Conservation (phyloP, 1,140 invertebrate species). For the Helicoverpa zea region DNA sequence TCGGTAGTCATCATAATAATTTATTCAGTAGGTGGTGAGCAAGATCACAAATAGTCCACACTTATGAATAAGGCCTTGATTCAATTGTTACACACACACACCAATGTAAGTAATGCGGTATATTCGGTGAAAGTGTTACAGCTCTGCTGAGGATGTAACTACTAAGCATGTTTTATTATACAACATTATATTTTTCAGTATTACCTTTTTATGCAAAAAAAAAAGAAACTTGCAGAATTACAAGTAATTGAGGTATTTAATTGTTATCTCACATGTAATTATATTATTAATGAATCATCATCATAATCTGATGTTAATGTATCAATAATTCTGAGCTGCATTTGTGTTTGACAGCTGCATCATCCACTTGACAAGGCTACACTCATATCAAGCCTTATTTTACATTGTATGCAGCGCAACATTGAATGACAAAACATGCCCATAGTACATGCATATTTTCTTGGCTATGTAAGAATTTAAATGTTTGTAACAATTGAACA, state of each 20-base stretch:
- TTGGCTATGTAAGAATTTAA: neutral
- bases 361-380: slow-evolving; percentile 8
- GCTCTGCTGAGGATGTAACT: neutral
- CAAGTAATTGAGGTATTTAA: no score
- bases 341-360: neutral
- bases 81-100: slow-evolving; percentile 87
- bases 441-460: neutral
- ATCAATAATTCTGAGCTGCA: neutral
- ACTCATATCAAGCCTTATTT: slow-evolving; percentile 9
- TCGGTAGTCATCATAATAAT: slow-evolving; percentile 35
- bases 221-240: no score
- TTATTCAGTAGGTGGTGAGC: slow-evolving; percentile 51
- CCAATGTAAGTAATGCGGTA: slow-evolving; percentile 19
- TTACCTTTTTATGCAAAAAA: no score
- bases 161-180: no score
- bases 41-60: slow-evolving; percentile 50
- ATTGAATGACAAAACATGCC: neutral
- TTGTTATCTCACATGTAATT: no score
- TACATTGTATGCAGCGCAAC: neutral
- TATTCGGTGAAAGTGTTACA: slow-evolving; percentile 38
- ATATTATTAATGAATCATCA: slow-evolving; percentile 24
- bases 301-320: neutral
- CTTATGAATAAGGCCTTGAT: slow-evolving; percentile 59
- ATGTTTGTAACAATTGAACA: neutral
- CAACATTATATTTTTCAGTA: no score